A percentile compares a stretch with the other conserved stretches of the same genome.
phyloP scores from a whole-genome alignment of 2,797 vertebrate genomes.

The Catostomus latipinnis region DNA sequence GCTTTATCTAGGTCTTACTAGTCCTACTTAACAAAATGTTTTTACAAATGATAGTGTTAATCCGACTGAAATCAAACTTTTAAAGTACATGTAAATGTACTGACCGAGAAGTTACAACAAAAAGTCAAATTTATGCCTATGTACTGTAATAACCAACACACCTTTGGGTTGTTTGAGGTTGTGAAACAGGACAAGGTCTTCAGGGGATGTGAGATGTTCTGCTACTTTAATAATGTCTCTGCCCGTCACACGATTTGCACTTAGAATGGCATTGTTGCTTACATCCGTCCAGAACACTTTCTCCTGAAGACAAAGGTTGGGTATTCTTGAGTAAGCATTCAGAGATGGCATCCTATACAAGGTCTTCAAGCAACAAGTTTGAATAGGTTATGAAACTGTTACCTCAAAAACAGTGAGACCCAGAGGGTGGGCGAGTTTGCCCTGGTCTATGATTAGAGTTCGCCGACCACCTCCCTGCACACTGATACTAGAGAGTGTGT shows the following conservation, averaged over 20 bases:
- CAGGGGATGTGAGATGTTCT: conserved; percentile 83
- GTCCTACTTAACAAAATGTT: too few species aligned
- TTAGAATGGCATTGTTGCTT: conserved; percentile 86
- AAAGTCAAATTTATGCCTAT: neutral
- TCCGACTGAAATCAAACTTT: too few species aligned
- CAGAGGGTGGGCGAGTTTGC: conserved; percentile 86
- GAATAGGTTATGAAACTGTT: conserved; percentile 37
- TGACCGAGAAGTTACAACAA: neutral
- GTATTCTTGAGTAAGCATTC: neutral
- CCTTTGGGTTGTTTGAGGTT: conserved; percentile 86
- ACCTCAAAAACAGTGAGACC: conserved; percentile 90
- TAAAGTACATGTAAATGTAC: neutral
- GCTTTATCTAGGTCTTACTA: too few species aligned
- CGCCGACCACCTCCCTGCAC: conserved; percentile 82
- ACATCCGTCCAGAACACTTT: conserved; percentile 90
- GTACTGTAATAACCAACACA: conserved; percentile 56
- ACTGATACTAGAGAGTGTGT: conserved; percentile 87
- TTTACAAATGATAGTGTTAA: too few species aligned
- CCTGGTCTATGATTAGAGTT: conserved; percentile 80
- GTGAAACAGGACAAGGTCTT: conserved; percentile 88
- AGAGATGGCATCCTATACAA: neutral
- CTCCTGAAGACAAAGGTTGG: conserved; percentile 74
- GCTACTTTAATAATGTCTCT: conserved; percentile 78
- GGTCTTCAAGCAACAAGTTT: neutral
- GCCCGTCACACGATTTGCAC: conserved; percentile 88